Conservation (phyloP, 2,888 invertebrate species). For the Idaea dimidiata region DNA sequence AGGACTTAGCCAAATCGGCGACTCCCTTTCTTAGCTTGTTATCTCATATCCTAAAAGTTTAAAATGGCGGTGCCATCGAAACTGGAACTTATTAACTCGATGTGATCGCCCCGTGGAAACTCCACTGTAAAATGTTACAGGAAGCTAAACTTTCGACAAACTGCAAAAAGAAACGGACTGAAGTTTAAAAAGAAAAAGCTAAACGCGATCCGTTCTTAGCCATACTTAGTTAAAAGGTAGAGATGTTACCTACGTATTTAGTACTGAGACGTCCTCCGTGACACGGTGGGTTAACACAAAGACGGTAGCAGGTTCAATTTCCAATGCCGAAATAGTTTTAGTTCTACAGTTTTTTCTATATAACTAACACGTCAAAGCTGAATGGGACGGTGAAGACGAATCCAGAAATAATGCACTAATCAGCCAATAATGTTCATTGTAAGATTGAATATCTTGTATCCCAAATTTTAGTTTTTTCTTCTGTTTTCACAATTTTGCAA, state of each 20-base stretch:
- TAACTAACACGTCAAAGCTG: no score
- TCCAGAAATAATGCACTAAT: no score
- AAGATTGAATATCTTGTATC: no score
- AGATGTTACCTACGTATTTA: background rate
- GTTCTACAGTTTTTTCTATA: no score
- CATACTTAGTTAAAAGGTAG: slow-evolving; percentile 4
- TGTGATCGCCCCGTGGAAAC: slow-evolving; percentile 76
- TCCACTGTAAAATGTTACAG: slow-evolving; percentile 78
- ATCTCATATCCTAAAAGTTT: slow-evolving; percentile 81
- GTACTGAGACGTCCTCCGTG: no score
- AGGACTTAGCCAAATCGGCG: slow-evolving; percentile 75
- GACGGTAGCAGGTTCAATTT: no score
- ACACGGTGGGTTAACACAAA: no score
- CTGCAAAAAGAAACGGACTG: slow-evolving; percentile 70
- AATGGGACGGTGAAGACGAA: no score
- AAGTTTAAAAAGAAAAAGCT: slow-evolving; percentile 75
- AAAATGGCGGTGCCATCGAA: slow-evolving; percentile 78
- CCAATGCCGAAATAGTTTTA: no score
- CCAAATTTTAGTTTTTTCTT: no score
- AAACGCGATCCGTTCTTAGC: slow-evolving; percentile 69
- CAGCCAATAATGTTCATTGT: no score
- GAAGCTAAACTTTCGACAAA: slow-evolving; percentile 71
- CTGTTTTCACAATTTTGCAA: no score
- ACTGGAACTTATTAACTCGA: slow-evolving; percentile 80
- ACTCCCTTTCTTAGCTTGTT: slow-evolving; percentile 77